These are phyloP conservation scores for Andrena hattorfiana DNA, from an alignment of 2,888 invertebrate genomes.

Conservation along the genomic window DNA sequence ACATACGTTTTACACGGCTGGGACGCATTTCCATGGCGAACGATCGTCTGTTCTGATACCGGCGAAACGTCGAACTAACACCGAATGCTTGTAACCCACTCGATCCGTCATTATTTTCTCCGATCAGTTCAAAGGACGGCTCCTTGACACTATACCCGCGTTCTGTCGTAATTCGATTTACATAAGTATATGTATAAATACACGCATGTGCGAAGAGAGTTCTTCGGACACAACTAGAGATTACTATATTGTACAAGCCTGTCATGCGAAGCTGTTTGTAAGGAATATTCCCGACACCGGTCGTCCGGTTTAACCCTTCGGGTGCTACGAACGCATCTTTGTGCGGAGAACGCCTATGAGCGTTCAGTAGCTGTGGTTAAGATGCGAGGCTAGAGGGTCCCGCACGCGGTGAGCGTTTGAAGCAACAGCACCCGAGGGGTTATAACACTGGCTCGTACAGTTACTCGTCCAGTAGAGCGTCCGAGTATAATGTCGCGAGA, in stretches of 20 bases:
- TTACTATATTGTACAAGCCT: constrained; percentile 33
- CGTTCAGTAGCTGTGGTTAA: no score
- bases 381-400: no score
- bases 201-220: background rate
- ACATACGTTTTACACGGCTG: background rate
- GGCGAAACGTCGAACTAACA: constrained; percentile 30
- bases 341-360: no score
- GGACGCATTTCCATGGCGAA: constrained; percentile 1
- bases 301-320: background rate
- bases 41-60: constrained; percentile 1
- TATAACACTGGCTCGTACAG: no score
- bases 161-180: constrained; percentile 10
- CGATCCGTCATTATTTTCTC: constrained; percentile 3
- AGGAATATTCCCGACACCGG: constrained; percentile 17
- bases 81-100: constrained; percentile 42
- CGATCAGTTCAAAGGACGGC: constrained; percentile 1
- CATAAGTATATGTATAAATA: background rate
- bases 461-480: no score
- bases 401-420: no score
- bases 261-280: constrained; percentile 10
- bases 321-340: no score
- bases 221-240: constrained; percentile 13
- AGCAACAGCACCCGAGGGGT: no score
- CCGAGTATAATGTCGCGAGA: no score
- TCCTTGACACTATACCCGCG: background rate